Evolutionary conservation across 1,140 invertebrate genomes (phyloP).

Genomic region (Diabrotica undecimpunctata): DNA sequence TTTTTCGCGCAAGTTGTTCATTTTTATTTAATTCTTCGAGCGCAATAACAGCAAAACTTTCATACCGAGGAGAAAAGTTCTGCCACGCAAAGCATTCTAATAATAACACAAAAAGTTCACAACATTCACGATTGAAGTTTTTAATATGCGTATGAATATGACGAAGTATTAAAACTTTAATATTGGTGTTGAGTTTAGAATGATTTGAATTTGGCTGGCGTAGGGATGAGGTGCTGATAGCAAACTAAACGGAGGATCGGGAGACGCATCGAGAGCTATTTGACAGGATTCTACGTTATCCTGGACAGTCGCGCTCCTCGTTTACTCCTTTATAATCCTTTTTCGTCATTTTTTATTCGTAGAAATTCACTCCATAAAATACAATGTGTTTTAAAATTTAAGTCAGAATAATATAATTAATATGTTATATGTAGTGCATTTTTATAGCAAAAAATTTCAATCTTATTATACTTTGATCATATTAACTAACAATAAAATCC

Average conservation of each 20-base stretch:
- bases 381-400: too few relatives aligned
- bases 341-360: constrained; percentile 1
- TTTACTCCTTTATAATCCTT: constrained; percentile 10
- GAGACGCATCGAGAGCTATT: neutral
- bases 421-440: too few relatives aligned
- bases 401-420: too few relatives aligned
- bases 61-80: neutral
- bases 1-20: neutral
- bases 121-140: neutral
- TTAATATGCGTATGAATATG: neutral
- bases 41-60: neutral
- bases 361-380: too few relatives aligned
- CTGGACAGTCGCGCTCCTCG: constrained; percentile 14
- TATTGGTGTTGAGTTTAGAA: constrained; percentile 1
- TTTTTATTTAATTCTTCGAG: neutral
- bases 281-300: constrained; percentile 15
- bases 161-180: too few relatives aligned
- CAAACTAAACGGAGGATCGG: constrained; percentile 13
- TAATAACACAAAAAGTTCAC: neutral
- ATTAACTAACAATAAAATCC: too few relatives aligned
- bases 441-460: too few relatives aligned
- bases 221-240: constrained; percentile 16
- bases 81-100: neutral
- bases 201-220: constrained; percentile 17
- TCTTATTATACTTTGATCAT: too few relatives aligned